Base-by-base conservation (phyloP, 2,888 invertebrate genomes). In the Idaea dimidiata region DNA sequence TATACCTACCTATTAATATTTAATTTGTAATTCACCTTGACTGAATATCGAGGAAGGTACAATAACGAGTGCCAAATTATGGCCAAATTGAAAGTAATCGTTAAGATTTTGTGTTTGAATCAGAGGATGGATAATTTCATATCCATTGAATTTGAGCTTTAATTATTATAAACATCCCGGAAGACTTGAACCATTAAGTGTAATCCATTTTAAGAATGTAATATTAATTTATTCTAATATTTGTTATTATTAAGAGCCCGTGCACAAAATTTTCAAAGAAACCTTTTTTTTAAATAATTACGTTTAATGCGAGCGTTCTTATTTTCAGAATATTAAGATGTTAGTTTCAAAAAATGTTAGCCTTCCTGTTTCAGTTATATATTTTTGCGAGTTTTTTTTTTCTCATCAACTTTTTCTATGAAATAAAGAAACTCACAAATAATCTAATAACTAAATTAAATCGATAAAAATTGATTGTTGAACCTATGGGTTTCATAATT, bases 91-190 rank as follows among this genome's bases (percentile, higher is more conserved):
- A 73, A 79, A 80, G 80, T 81, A 56, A 80, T 75, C 71, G 66
- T 77, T 83, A 83, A 82, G 83, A 70, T 78, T 83, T 84, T 82
- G 73, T 77, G 83, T 85, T 24, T 81, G 75, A 76, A 73, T 81
- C 79, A 82, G 72, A 71, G 75, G 74, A 81, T 85, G 86, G 82
- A 80, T 86, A 77, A 24, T 75, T 74, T 78, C 73, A 74, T 81
- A 85, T 85, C 85, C 84, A 87, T 84, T 82, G 82, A 85, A 87
- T 88, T 89, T 89, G 88, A 92, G 91, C 91, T 92, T 92, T 92
- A 92, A 92, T 89, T 90, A 91, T 88, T 82, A 84, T 89, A 88
- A 43, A 89, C 88, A 86, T 86, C 80, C 83, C 73, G 81, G 82
- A 86, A 83, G 84, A 88, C 83, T 86, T 80, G 71, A 77, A 74